These are phyloP conservation scores for Ammospiza maritima DNA, from an alignment of 2,797 vertebrate genomes.

Conservation along the genomic window DNA sequence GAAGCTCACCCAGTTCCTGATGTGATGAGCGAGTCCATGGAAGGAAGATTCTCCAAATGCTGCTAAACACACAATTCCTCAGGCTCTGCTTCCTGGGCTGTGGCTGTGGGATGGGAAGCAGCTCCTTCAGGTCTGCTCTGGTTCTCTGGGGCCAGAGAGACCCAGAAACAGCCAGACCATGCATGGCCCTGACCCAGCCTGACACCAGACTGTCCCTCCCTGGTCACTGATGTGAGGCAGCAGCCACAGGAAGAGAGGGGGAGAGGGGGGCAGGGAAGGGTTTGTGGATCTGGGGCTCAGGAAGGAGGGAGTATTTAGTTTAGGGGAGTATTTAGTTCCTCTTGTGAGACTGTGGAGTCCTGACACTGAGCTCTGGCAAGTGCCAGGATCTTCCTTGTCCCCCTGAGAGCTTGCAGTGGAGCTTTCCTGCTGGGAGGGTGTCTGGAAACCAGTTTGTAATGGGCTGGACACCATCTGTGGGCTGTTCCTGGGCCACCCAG, in stretches of 20 bases:
- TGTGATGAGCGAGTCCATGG: accelerated
- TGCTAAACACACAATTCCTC: background rate
- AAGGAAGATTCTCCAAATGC: background rate
- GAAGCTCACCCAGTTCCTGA: background rate
- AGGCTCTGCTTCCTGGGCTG: background rate
- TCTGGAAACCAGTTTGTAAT: background rate
- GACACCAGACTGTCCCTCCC: accelerated
- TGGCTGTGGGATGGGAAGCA: background rate
- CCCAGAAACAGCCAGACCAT: too few species aligned
- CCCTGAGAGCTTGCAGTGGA: background rate
- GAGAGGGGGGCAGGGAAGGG: background rate
- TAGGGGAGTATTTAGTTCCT: too few species aligned
- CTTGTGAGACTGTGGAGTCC: background rate
- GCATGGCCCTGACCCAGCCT: background rate
- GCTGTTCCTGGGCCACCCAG: background rate
- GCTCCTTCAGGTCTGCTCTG: background rate
- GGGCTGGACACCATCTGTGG: background rate
- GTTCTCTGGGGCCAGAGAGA: background rate
- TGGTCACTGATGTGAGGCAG: background rate
- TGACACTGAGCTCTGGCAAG: background rate
- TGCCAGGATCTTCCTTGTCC: background rate
- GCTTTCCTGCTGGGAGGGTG: background rate
- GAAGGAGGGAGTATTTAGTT: too few species aligned
- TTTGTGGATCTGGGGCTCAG: background rate
- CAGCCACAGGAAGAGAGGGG: background rate